Evolutionary conservation across 1,140 invertebrate genomes (phyloP), one percentile per base, ranked within the genome.

Genomic region (Eupeodes corollae): DNA sequence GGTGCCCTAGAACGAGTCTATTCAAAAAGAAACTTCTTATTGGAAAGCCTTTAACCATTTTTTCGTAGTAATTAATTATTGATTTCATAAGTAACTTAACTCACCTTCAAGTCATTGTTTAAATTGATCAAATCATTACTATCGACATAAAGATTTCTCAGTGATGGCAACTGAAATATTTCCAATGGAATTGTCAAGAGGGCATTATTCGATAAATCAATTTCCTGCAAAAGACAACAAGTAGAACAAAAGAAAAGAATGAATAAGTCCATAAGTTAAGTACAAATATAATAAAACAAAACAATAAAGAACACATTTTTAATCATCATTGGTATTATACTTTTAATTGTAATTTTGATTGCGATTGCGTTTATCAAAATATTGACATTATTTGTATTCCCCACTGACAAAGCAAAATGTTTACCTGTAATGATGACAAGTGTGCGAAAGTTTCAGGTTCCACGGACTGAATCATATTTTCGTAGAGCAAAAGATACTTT

Each of bases 381-480:
- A 26, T 26, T 26, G 21, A 26, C 21, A n/a, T n/a, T n/a, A n/a
- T 26, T 26, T 26, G 21, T 8, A 26, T 3, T n/a, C n/a, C n/a
- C 21, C 3, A 8, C 21, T 26, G 21, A 26, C 21, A 26, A 26
- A 26, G 21, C 21, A 26, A 26, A 26, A 26, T n/a, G 10, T 32
- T 58, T 55, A 67, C 65, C 62, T 67, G 67, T 31, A 79, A 55
- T 50, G 66, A 61, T 34, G 70, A 69, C 30, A 77, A 62, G 14
- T 70, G 67, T 8, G 62, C 58, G 52, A 80, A 76, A 2, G 74
- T 70, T 44, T 73, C 66, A 30, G 73, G 67, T 47, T 79, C 75
- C 34, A 80, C 74, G 18, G 68, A 69, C 56, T 72, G 72, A 51
- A 80, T 76, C 59, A 75, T 70, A 51, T 80, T 80, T 51, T 80